Base-by-base conservation (phyloP, 2,888 invertebrate species). In the Cordilura impudica region DNA sequence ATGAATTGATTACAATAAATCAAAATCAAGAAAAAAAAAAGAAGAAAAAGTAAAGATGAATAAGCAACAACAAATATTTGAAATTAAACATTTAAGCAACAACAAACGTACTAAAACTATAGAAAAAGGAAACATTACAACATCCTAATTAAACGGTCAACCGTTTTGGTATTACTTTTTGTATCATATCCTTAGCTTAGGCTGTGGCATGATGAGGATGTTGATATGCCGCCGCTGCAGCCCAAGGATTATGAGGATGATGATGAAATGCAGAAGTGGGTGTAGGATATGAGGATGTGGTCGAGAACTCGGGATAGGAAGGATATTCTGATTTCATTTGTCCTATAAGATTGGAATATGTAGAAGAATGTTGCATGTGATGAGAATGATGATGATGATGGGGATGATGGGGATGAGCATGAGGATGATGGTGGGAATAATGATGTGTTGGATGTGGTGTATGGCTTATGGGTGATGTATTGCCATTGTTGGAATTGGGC, bases 321-420 rank as follows among this genome's bases (percentile, higher is more conserved):
- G 85, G 82, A 75, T 87, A 87, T 49, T 87, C 88, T 2, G 85
- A 83, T 60, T 87, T 87, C 87, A 87, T 87, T 60, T 85, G 84
- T 7, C 82, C 84, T 53, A 85, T 83, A 4, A 84, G 73, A 7
- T 83, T 82, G 1, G 85, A 61, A n/a, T 85, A 85, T 10, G 82
- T 72, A 23, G 75, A 53, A 14, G 75, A 67, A 35, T 71, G 72
- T 49, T 60, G 75, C 75, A 75, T 65, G 39, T 71, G 71, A 67
- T 78, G 66, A 43, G 39, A 58, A 23, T 18, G 74, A 49, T 23
- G 78, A 16, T 61, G 81, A 56, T 43, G 60, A 21, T 47, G 72
- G 10, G 18, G 69, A 35, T 23, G 45, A 58, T 78, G 73, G 1
- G 49, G 16, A 12, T 81, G 65, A 0, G 70, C 39, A 16, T 65